Conservation (phyloP, 2,797 vertebrate genomes). For the Sarcophilus harrisii region DNA sequence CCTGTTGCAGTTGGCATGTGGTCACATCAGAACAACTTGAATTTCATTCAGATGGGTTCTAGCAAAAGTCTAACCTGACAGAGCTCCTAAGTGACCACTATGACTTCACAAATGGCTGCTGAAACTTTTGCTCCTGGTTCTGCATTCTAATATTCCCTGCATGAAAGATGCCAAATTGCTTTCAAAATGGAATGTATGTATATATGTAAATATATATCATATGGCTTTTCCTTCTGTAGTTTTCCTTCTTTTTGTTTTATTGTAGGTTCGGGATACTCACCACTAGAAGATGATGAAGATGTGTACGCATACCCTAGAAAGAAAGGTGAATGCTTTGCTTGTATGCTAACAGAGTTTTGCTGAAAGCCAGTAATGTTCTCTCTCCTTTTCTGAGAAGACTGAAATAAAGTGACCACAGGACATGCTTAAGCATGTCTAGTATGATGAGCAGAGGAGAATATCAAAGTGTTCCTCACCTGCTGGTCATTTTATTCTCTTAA, state of each 20-base stretch:
- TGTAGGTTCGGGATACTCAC: conserved; percentile 96
- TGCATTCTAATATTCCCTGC: conserved; percentile 82
- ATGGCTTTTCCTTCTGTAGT: conserved; percentile 84
- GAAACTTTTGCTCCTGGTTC: conserved; percentile 76
- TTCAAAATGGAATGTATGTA: conserved; percentile 59
- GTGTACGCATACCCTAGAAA: conserved; percentile 90
- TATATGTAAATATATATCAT: conserved; percentile 47
- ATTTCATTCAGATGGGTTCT: conserved; percentile 60
- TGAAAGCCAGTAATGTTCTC: conserved; percentile 78
- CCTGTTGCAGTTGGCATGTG: conserved; percentile 41
- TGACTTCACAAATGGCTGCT: conserved; percentile 65
- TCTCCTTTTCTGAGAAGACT: conserved; percentile 68
- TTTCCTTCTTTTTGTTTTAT: conserved; percentile 86
- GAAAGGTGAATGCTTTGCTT: conserved; percentile 93
- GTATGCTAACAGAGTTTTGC: conserved; percentile 81
- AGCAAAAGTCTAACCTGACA: neutral
- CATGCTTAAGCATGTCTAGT: conserved; percentile 59
- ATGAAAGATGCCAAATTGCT: conserved; percentile 79
- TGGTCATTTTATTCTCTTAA: conserved; percentile 79
- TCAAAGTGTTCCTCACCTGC: conserved; percentile 57
- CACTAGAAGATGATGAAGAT: conserved; percentile 95
- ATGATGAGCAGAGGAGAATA: conserved; percentile 68
- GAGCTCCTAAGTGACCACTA: conserved; percentile 68
- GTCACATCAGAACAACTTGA: conserved; percentile 40
- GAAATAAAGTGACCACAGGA: conserved; percentile 78